Base-by-base conservation (phyloP, 2,113 vertebrate species). In the Grammomys dolichurus region DNA sequence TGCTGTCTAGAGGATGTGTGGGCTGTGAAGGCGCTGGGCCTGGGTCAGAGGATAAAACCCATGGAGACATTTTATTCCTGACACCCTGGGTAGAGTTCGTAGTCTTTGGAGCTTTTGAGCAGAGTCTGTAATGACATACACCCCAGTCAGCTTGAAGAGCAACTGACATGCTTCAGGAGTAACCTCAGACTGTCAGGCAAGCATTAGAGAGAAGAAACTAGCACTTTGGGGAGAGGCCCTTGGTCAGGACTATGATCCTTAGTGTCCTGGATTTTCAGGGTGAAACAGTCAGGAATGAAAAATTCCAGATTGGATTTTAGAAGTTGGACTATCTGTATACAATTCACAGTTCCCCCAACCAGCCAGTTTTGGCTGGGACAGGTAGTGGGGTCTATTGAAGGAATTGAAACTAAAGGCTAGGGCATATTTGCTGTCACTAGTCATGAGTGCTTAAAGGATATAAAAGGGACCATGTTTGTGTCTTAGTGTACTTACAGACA, bases 191-290 rank as follows among this genome's bases (percentile, higher is more conserved):
- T 73, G 65, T 88, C 90, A 51, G 70, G 72, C 85, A 89, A 60
- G 77, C 93, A 93, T 96, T 97, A 70, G 60, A 96, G 94, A 96
- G 81, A 97, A 97, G 96, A 97, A 97, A 94, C 96, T 97, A 87
- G 67, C 95, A 65, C 0, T 97, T 78, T 13, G 0, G 75, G 87
- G 92, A 95, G 67, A 81, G 46, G 51, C 40, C 77, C 36, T 73
- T 92, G 20, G 73, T 90, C 0, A 17, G 82, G 43, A 94, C 81
- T 88, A 72, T 80, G 88, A 92, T 70, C 75, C 67, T 36, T 93
- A 14, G 89, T 14, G 60, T 89, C 56, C 89, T 85, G 28, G n/a
- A 48, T 86, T 72, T 96, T 94, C 90, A 91, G 95, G 72, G 82
- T 94, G 67, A 96, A 93, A 70, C 11, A 51, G 60, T 56, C 36